Base-by-base conservation (phyloP, 2,797 vertebrate genomes). In the Periparus ater region DNA sequence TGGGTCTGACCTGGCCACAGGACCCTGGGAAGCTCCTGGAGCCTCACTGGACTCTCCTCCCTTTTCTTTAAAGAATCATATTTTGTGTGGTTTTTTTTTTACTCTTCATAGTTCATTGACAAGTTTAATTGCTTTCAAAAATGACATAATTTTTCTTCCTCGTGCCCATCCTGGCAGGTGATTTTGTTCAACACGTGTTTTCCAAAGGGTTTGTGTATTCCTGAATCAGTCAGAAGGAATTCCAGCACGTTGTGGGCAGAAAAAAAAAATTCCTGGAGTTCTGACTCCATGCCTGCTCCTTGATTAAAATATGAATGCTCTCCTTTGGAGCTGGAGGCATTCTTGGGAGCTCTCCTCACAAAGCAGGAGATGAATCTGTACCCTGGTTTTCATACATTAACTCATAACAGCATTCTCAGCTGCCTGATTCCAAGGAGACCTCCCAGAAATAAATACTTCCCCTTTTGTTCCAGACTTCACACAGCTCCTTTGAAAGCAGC, bases 241-340 rank as follows among this genome's bases (percentile, higher is more conserved):
- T 75, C 62, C 42, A 45, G 34, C 0, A 0, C 6, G 2, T 55
- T 76, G 38, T 11, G 18, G 21, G 54, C 40, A 2, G 3, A 4
- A 27, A n/a, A 38, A 54, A 53, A 27, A 27, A 53, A 60, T 42
- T 81, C 54, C 42, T 44, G 32, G 72, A 79, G 48, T 54, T 53
- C 26, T 81, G 63, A 89, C 48, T 90, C 58, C 2, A 0, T 57
- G 87, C 40, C 40, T 84, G 73, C 53, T 88, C 87, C 91, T 94
- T 63, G 74, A 96, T 96, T 96, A 96, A 94, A 96, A 91, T 95
- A 89, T 91, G 93, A 94, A 95, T 94, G 92, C 88, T 89, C 48
- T 63, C 80, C 94, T 94, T 79, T 82, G 45, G 81, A 87, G 74
- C 67, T 53, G 19, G 14, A 61, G 36, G 83, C 83, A 85, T 95